Evolutionary conservation across 1,140 invertebrate genomes (phyloP), one percentile per base, ranked within the genome.

Genomic region (Carcinoscorpius rotundicauda): DNA sequence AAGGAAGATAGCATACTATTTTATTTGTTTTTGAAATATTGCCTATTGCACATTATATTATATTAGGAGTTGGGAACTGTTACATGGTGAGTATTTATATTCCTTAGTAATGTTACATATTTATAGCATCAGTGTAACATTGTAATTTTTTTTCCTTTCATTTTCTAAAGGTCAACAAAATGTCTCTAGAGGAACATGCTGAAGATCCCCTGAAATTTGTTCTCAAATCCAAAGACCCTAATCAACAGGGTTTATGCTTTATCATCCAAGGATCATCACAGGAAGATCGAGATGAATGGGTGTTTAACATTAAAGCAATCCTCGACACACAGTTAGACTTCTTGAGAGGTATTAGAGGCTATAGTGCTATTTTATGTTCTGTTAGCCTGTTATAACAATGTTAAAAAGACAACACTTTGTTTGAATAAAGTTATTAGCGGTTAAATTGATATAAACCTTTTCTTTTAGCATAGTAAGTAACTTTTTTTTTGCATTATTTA

Each of bases 321-420:
- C 82, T 97, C 52, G 88, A 95, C 75, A 89, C 87, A 66, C 94
- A 97, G 79, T 84, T 85, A 69, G 89, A 92, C 76, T 94, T 97
- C 78, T 70, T 81, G 48, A 73, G 74, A 73, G 77, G 70, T 71
- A 63, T 64, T 62, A 8, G 11, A 53, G 57, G 51, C 55, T 51
- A 60, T 48, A 60, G 29, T 9, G 48, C 8, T 51, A 10, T 60
- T 11, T 8, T 6, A 8, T 60, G 6, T 60, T 60, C 11, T 51
- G 11, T 51, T 49, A 10, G 51, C 6, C 55, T 51, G 3, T 51
- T 9, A 48, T 48, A 10, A 52, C 51, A 56, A 8, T 10, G 10
- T 8, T 11, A 62, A 8, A 59, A 29, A 10, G 10, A 56, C 11
- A 3, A 4, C 5, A 60, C n/a, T 56, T 63, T n/a, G 6, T 6